phyloP scores from a whole-genome alignment of 2,888 invertebrate species.

The Netelia fuscicornis region DNA sequence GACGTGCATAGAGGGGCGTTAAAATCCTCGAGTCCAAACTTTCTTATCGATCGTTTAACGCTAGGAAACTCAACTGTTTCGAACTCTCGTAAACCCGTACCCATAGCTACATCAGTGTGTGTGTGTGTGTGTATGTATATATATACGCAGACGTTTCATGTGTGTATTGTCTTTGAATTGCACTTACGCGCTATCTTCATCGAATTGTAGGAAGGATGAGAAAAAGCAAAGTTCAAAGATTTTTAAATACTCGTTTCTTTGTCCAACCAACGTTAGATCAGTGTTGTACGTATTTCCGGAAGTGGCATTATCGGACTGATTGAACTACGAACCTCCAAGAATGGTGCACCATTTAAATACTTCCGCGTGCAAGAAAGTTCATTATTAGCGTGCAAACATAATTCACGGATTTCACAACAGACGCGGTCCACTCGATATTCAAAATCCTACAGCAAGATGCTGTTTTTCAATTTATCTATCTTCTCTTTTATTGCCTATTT shows the following conservation, averaged over 20 bases:
- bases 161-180: conserved; percentile 19
- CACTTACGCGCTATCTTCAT: conserved; percentile 26
- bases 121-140: background rate
- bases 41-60: conserved; percentile 80
- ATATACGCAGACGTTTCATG: background rate
- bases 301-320: background rate
- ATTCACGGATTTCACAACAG: background rate
- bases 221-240: conserved; percentile 7
- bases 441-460: background rate
- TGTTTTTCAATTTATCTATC: background rate
- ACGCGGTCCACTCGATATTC: background rate
- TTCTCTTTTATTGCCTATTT: background rate
- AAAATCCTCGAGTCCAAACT: conserved; percentile 76
- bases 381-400: background rate
- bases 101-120: background rate
- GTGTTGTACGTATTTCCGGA: background rate
- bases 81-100: conserved; percentile 2
- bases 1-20: conserved; percentile 47
- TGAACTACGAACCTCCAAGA: background rate
- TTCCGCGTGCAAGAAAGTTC: background rate
- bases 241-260: conserved; percentile 21
- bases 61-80: conserved; percentile 74
- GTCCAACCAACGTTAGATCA: background rate
- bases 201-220: background rate
- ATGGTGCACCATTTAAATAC: background rate